These are phyloP conservation scores for Caenorhabditis imperialis DNA, from an alignment of 2,888 invertebrate species.

Conservation along the genomic window DNA sequence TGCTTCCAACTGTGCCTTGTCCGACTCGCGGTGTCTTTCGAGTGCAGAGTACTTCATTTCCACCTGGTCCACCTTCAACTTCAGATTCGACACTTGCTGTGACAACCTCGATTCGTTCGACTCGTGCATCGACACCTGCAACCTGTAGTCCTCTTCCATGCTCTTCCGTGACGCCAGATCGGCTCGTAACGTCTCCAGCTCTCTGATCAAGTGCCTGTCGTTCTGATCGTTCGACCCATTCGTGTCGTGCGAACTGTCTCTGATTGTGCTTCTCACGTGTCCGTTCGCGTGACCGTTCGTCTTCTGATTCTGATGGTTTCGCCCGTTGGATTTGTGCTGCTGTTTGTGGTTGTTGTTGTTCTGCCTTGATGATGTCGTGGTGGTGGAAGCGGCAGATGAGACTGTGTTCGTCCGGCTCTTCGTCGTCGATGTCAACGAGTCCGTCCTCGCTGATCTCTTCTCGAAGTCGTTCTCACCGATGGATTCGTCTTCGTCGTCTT, in stretches of 20 bases:
- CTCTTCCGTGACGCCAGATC: conserved; percentile 86
- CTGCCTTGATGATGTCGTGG: conserved; percentile 7
- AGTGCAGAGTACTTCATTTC: conserved; percentile 90
- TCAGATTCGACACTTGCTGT: conserved; percentile 86
- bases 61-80: conserved; percentile 89
- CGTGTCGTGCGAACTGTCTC: conserved; percentile 47
- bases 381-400: conserved; percentile 17
- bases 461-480: conserved; percentile 11
- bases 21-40: conserved; percentile 85
- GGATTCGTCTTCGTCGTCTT: conserved; percentile 29
- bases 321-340: conserved; percentile 31
- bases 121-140: conserved; percentile 83
- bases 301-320: conserved; percentile 30
- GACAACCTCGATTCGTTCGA: conserved; percentile 84
- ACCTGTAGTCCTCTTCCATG: conserved; percentile 85
- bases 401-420: conserved; percentile 46
- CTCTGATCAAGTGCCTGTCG: conserved; percentile 73
- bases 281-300: conserved; percentile 34
- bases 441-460: conserved; percentile 38
- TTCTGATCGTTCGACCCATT: conserved; percentile 37
- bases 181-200: conserved; percentile 84
- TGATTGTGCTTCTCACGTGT: conserved; percentile 11
- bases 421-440: conserved; percentile 27
- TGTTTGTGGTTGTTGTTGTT: conserved; percentile 19
- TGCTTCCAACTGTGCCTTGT: conserved; percentile 85